Evolutionary conservation across 2,888 invertebrate genomes (phyloP), one percentile per base, ranked within the genome.

Genomic region (Phalangium opilio): DNA sequence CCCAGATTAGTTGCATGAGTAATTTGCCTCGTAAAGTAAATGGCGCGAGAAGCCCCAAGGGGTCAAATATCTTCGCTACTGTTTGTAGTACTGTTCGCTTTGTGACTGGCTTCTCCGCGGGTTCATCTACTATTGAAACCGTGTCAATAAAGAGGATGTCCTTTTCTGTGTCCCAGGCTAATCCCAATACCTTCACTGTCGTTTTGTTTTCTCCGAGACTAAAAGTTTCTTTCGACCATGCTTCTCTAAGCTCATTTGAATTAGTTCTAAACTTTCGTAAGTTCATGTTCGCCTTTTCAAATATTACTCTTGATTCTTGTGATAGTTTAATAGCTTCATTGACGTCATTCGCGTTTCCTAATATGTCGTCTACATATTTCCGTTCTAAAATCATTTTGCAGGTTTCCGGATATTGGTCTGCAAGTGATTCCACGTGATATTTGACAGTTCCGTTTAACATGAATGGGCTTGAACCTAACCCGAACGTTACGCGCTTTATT

Each of bases 401-500:
- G 2, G 36, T 27, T 8, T 27, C 27, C 8, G 27, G 27, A 10
- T 42, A 10, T 14, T 19, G 8, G 8, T 47, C 8, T 8, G 19
- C 45, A 15, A 21, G 40, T 39, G 36, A 38, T 38, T 17, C 15
- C 10, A 45, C 21, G 36, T 45, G 45, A 4, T 20, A 5, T 17
- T 17, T 46, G 21, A 46, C 35, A 11, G 27, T 42, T 36, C 35
- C 42, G 3, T n/a, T n/a, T 3, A 42, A 20, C 5, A 47, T 19
- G 12, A 47, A 47, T 32, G 21, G 15, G 15, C 45, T 45, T 12
- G 35, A 47, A 8, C 10, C 41, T 1, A 47, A 19, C n/a, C 36
- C 20, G 27, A 42, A 42, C 15, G 42, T 34, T 14, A 11, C 35
- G 21, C 45, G 20, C 12, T 10, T 39, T 12, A 39, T 19, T 45